Evolutionary conservation across 2,888 invertebrate genomes (phyloP), one percentile per base, ranked within the genome.

Genomic region (Sarcophaga subvicina): DNA sequence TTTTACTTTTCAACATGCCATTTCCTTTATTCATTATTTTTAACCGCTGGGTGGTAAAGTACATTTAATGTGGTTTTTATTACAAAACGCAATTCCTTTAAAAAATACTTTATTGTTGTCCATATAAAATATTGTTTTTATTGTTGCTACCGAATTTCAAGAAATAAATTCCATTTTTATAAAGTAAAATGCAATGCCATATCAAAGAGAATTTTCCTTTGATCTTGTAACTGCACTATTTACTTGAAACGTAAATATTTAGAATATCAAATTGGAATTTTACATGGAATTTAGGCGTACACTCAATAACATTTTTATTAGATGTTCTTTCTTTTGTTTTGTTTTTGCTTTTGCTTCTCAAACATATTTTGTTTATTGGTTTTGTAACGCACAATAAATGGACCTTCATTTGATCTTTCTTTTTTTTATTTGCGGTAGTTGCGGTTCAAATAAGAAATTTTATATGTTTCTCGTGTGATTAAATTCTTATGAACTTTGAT

Each of bases 151-250:
- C 2, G 8, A 70, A 54, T 4, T 54, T 60, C 1, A 20, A 59
- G 37, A 5, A 54, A 25, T 20, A 20, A 37, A 45, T 14, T 77
- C 14, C 20, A 49, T 70, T 8, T 60, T 12, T 27, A 59, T 12
- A 72, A 60, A 37, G n/a, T 4, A 59, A 59, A 72, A n/a, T 72
- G 20, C 45, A 62, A 4, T 62, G 22, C 20, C 59, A 54, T 54
- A 59, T 71, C 71, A 71, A 54, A 71, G 54, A 8, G 45, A 60
- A n/a, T 45, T 12, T 14, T 45, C 45, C 37, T 77, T 77, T 77
- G 59, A 77, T 77, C 77, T 77, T 77, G 59, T 37, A 77, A 49
- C n/a, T 75, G 27, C 22, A 64, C 27, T 64, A 49, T 64, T 60
- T 49, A 64, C 37, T 27, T 11, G 17, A 49, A 27, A 75, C 64